Conservation (phyloP, 2,888 invertebrate species). For the Scelioninae gen. 1 region DNA sequence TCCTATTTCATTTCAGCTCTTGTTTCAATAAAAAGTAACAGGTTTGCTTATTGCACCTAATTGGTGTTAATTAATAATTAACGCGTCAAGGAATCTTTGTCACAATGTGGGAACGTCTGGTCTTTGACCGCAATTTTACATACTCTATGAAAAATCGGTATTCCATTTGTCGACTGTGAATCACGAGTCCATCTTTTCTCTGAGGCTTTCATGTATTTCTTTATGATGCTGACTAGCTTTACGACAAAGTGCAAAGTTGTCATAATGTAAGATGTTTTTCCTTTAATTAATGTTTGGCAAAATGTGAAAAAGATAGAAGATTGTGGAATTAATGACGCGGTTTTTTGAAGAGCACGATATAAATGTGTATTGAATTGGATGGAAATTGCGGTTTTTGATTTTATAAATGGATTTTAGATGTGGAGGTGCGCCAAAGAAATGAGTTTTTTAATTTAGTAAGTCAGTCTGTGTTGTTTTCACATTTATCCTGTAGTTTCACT, state of each 20-base stretch:
- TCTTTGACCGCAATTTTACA: constrained; percentile 16
- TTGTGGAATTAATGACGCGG: neutral
- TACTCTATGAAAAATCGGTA: constrained; percentile 31
- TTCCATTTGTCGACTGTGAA: constrained; percentile 31
- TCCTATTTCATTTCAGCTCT: neutral
- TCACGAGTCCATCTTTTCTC: constrained; percentile 16
- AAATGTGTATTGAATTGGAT: neutral
- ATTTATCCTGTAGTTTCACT: neutral
- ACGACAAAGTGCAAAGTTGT: neutral
- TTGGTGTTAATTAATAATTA: constrained; percentile 74
- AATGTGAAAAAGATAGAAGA: neutral
- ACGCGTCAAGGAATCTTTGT: constrained; percentile 48
- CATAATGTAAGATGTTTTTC: constrained; percentile 9
- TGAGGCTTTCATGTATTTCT: constrained; percentile 4
- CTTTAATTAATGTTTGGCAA: constrained; percentile 20
- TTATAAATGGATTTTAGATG: neutral
- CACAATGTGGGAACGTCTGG: constrained; percentile 16
- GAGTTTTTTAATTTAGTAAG: neutral
- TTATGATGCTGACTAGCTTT: neutral
- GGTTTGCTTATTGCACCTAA: constrained; percentile 63
- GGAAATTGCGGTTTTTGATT: neutral
- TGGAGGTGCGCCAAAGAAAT: neutral
- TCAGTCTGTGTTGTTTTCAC: neutral
- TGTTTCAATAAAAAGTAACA: constrained; percentile 15
- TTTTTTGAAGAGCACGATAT: neutral